These are phyloP conservation scores for Spicauda simplicius DNA, from an alignment of 2,888 invertebrate genomes.

Conservation along the genomic window DNA sequence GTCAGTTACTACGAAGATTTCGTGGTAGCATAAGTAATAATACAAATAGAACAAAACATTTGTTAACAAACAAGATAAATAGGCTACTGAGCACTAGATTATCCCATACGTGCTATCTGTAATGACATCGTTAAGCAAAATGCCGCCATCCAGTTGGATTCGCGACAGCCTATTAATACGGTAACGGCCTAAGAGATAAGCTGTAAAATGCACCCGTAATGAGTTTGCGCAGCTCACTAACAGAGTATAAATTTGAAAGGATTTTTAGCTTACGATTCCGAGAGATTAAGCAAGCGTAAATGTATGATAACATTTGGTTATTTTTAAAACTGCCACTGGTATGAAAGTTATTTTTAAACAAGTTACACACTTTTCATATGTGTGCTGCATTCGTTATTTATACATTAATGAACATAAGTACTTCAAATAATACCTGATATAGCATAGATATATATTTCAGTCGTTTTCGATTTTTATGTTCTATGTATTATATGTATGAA, in stretches of 20 bases:
- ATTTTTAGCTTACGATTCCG: conserved; percentile 39
- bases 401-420: too few species aligned
- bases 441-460: too few species aligned
- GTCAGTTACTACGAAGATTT: too few species aligned
- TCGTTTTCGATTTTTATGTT: too few species aligned
- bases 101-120: conserved; percentile 31
- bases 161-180: conserved; percentile 43
- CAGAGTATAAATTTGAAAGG: conserved; percentile 45
- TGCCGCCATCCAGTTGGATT: conserved; percentile 25
- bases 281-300: neutral
- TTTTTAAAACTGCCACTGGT: too few species aligned
- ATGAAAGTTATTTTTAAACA: too few species aligned
- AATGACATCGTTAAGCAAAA: conserved; percentile 40
- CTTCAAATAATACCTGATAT: too few species aligned
- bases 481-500: too few species aligned
- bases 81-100: conserved; percentile 15
- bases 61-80: conserved; percentile 22
- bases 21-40: too few species aligned
- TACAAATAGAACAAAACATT: neutral
- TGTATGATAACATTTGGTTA: too few species aligned
- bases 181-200: conserved; percentile 48
- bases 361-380: too few species aligned
- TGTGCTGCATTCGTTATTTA: too few species aligned
- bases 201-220: conserved; percentile 61
- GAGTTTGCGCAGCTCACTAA: conserved; percentile 55